Evolutionary conservation across 2,888 invertebrate species (phyloP).

Genomic region (Dorcus parallelipipedus): DNA sequence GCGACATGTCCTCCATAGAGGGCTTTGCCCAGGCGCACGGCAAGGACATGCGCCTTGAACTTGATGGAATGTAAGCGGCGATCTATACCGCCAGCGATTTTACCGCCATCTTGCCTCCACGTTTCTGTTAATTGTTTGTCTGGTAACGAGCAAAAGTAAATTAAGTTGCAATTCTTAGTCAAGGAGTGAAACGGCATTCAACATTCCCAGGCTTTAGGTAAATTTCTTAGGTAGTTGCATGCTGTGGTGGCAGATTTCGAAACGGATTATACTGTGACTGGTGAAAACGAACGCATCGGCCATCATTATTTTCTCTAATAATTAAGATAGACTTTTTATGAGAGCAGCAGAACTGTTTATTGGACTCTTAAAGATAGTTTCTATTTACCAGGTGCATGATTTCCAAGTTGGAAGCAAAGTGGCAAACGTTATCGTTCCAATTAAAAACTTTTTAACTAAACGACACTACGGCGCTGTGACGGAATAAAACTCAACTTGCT

Average conservation of each 20-base stretch:
- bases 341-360: too few species aligned
- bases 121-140: conserved; percentile 33
- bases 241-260: background rate
- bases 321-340: too few species aligned
- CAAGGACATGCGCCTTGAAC: conserved; percentile 22
- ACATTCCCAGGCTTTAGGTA: background rate
- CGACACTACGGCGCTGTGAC: too few species aligned
- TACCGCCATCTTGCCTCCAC: conserved; percentile 35
- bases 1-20: conserved; percentile 30
- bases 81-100: conserved; percentile 26
- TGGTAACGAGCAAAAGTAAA: conserved; percentile 21
- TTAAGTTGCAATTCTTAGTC: conserved; percentile 10
- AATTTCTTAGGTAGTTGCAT: background rate
- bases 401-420: too few species aligned
- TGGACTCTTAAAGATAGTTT: too few species aligned
- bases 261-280: too few species aligned
- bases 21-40: conserved; percentile 26
- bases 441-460: too few species aligned
- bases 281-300: too few species aligned
- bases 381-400: too few species aligned
- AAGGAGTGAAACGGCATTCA: background rate
- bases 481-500: too few species aligned
- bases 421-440: too few species aligned
- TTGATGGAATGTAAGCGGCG: conserved; percentile 22
- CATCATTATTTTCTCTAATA: too few species aligned